Conservation (phyloP, 2,888 invertebrate species). For the Idaea aversata region DNA sequence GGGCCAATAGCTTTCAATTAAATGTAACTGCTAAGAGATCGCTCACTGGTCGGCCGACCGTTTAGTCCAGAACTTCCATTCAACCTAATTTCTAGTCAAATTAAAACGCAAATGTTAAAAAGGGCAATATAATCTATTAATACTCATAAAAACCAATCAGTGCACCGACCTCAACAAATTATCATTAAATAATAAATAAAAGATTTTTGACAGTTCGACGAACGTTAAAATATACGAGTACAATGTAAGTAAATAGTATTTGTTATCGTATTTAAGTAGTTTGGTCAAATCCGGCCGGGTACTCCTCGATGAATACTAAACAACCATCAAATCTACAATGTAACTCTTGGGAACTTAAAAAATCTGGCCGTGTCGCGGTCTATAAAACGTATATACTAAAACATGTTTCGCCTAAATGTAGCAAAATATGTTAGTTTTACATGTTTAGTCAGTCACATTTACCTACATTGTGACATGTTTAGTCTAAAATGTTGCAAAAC, state of each 20-base stretch:
- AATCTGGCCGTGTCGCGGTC: neutral
- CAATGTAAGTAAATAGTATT: conserved; percentile 40
- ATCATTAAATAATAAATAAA: conserved; percentile 37
- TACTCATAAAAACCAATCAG: neutral
- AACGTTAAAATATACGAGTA: conserved; percentile 44
- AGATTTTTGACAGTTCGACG: conserved; percentile 48
- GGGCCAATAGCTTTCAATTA: too few species aligned
- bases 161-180: neutral
- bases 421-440: neutral
- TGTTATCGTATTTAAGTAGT: conserved; percentile 31
- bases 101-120: neutral
- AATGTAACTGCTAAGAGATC: too few species aligned
- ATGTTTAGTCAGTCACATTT: too few species aligned
- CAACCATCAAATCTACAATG: neutral
- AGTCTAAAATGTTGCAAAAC: too few species aligned
- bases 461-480: too few species aligned
- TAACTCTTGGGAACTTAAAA: neutral
- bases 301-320: conserved; percentile 15
- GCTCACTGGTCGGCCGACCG: too few species aligned
- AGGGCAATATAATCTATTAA: neutral
- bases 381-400: neutral
- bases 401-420: neutral
- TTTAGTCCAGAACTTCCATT: too few species aligned
- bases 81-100: neutral
- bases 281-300: conserved; percentile 33